Evolutionary conservation across 2,113 vertebrate genomes (phyloP), one percentile per base, ranked within the genome.

Genomic region (Macaca mulatta): DNA sequence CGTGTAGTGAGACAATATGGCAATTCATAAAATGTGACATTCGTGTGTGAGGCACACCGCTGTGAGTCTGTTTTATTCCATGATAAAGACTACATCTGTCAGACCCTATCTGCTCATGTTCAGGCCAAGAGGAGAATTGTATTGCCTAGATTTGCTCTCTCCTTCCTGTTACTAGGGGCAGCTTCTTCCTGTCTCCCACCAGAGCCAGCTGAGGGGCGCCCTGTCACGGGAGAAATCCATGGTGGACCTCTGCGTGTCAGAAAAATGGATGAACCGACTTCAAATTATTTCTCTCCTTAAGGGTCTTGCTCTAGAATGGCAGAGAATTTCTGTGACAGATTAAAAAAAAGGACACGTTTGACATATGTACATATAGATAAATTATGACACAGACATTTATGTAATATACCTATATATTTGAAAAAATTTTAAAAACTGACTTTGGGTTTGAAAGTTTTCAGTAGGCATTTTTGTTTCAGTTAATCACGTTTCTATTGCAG

Each of bases 401-500:
- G 0, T 80, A 43, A 72, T 30, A 38, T 83, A 14, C n/a, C 52
- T 61, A 88, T 35, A n/a, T 93, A 69, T 43, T 35, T 98, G 97
- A 95, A 97, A 97, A 90, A 91, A 95, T 72, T 89, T 79, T 5
- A 2, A 64, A 93, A 89, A 98, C 96, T 98, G 98, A 98, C 95
- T 98, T 98, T 98, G 98, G 98, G 98, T 98, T 98, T 98, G 96
- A 98, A 98, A 98, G 95, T 98, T 98, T 98, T 98, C 97, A 98
- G 95, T 96, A 98, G 96, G 98, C 97, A 91, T 98, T 98, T 99
- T 98, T 98, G 97, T 98, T 98, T 99, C 98, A 98, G 98, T 99
- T 99, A 99, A 99, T 99, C 98, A 99, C 95, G 98, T 99, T 99
- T 98, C 98, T 98, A 97, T 98, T 98, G 98, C 98, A 98, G 99